Evolutionary conservation across 2,113 vertebrate genomes (phyloP), one percentile per base, ranked within the genome.

Genomic region (Rutilus rutilus): DNA sequence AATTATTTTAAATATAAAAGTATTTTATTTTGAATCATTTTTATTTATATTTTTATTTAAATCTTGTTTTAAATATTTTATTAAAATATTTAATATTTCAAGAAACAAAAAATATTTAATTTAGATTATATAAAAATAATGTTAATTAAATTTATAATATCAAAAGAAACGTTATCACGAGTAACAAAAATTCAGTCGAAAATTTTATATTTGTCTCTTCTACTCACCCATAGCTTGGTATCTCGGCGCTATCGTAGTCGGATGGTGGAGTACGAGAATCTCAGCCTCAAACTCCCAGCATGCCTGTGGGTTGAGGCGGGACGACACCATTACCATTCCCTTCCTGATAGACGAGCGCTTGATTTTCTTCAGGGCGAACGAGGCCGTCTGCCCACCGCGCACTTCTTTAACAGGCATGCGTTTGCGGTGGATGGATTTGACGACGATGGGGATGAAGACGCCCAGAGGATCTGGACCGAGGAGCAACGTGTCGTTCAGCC

Each of bases 201-300:
- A 45, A 74, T 45, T 14, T 6, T 6, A n/a, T 6, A 74, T 45
- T 45, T 74, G 23, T 74, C 71, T 74, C 6, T 12, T 27, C 25
- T 9, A 39, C 77, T 60, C 77, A 98, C 97, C 97, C 97, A 99
- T 99, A 85, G 97, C 97, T 92, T 99, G 97, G 89, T 99, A 99
- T 42, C 97, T 94, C 0, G 97, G 97, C 36, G 97, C 97, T 89
- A 99, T 99, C 7, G 97, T 99, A 76, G 97, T 99, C 12, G 97
- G 97, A 78, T 99, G 97, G 89, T 98, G 97, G 3, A 98, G 94
- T 77, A 98, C 97, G 54, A 98, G 92, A 88, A 99, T 98, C 92
- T 99, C 97, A 0, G 97, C 97, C 92, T 98, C 97, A 90, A 99
- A 99, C 91, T 99, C 97, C 97, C 97, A 99, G 0, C 96, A 98